Base-by-base conservation (phyloP, 1,140 invertebrate genomes). In the Monomorium pharaonis region DNA sequence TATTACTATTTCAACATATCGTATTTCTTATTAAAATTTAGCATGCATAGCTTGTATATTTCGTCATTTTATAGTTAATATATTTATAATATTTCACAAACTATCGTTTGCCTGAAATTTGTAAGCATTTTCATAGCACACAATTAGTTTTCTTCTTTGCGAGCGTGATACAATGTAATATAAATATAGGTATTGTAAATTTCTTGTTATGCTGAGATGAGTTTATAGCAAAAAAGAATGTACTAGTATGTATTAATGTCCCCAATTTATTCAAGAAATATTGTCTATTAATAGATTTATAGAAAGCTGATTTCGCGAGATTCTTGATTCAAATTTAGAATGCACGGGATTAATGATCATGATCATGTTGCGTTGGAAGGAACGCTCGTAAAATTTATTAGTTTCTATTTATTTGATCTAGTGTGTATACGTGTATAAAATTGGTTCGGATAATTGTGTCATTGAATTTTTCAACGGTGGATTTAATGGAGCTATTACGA, bases 191-290 rank as follows among this genome's bases (percentile, higher is more conserved):
- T n/a, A 7, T 24, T 65, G 9, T 65, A 78, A 78, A 54, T 51
- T 54, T 33, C 44, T 51, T 27, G 42, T 49, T 63, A 30, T 9
- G 21, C 49, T 18, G 27, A n/a, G n/a, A 49, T 65, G 30, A 7
- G n/a, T 78, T 78, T 67, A 24, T 78, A 78, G 60, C 76, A 78
- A 67, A 78, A 67, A 60, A 51, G n/a, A 78, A 67, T 14, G 9
- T 37, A 10, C 18, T 65, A 42, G 30, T 2, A 62, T 21, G 2
- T 49, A 3, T 21, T 37, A 42, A 21, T 33, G 47, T 65, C 60
- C 24, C 18, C 24, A 24, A 65, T 67, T 65, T 78, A 65, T 63
- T 65, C 27, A 30, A 65, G 18, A 18, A 77, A n/a, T 65, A 67
- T 65, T 78, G 21, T 33, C 44, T 65, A 44, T 65, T 65, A 51